Evolutionary conservation across 1,140 invertebrate species (phyloP).

Genomic region (Drosophila kanapiae): DNA sequence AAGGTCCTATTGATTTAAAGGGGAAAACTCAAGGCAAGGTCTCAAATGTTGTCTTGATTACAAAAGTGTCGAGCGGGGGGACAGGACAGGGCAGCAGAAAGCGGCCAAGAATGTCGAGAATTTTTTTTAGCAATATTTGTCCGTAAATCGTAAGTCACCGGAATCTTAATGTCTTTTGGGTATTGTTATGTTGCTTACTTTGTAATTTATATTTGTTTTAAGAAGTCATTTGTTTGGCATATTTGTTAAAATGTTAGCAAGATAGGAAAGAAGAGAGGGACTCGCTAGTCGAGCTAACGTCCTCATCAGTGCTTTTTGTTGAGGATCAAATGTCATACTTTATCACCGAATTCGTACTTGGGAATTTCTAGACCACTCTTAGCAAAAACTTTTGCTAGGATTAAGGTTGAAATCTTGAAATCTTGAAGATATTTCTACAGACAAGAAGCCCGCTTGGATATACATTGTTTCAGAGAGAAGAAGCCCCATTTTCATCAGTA

Average conservation of each 20-base stretch:
- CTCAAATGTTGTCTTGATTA: conserved; percentile 60
- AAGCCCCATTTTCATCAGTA: too few relatives aligned
- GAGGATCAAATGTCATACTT: not conserved
- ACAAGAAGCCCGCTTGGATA: too few relatives aligned
- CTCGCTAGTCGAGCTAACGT: not conserved
- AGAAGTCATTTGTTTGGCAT: not conserved
- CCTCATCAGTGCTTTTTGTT: not conserved
- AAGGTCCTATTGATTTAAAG: conserved; percentile 64
- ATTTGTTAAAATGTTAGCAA: not conserved
- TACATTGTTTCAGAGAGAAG: too few relatives aligned
- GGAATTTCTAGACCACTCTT: too few relatives aligned
- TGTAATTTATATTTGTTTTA: conserved; percentile 3
- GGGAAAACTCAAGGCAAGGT: conserved; percentile 59
- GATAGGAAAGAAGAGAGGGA: too few relatives aligned
- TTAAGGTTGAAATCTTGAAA: too few relatives aligned
- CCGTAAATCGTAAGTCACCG: conserved; percentile 5
- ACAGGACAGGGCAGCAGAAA: not conserved
- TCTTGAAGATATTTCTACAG: too few relatives aligned
- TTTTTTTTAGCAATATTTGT: conserved; percentile 18
- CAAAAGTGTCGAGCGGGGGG: conserved; percentile 33
- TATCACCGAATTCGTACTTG: not conserved
- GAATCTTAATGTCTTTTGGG: not conserved
- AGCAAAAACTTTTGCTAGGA: too few relatives aligned
- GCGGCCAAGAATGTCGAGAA: conserved; percentile 28
- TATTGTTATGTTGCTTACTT: not conserved